phyloP scores from a whole-genome alignment of 1,140 invertebrate genomes.

The Helicorthomorpha holstii region DNA sequence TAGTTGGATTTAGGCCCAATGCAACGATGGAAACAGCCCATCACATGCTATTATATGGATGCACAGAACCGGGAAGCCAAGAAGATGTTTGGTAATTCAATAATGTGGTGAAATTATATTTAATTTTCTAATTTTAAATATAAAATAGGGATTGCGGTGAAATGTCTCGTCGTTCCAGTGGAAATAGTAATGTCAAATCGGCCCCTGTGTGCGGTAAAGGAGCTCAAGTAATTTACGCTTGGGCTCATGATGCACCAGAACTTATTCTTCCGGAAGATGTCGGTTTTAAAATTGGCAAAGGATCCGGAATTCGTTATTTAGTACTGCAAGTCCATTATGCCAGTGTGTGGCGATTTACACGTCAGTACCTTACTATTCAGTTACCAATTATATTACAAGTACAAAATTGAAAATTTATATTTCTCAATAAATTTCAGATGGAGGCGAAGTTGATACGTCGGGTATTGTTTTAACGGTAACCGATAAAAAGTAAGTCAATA shows the following conservation, averaged over 20 bases:
- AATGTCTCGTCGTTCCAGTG: constrained; percentile 41
- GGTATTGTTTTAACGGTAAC: constrained; percentile 65
- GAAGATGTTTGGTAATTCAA: constrained; percentile 54
- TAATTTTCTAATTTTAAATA: constrained; percentile 7
- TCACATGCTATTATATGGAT: constrained; percentile 93
- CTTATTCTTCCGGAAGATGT: constrained; percentile 62
- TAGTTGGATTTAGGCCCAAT: constrained; percentile 84
- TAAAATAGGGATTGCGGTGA: constrained; percentile 68
- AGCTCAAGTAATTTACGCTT: constrained; percentile 83
- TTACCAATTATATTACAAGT: background rate
- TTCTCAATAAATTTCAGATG: constrained; percentile 32
- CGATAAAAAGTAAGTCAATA: constrained; percentile 40
- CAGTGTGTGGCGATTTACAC: constrained; percentile 46
- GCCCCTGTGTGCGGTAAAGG: constrained; percentile 50
- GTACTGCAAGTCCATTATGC: constrained; percentile 87
- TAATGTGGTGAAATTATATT: constrained; percentile 1
- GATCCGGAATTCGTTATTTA: constrained; percentile 31
- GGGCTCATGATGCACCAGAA: constrained; percentile 84
- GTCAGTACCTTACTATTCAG: constrained; percentile 24
- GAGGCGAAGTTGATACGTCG: constrained; percentile 51
- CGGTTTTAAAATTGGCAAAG: constrained; percentile 33
- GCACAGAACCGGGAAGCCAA: constrained; percentile 57
- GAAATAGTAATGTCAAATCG: constrained; percentile 22
- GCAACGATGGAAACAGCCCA: constrained; percentile 78
- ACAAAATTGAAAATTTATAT: constrained; percentile 4